These are phyloP conservation scores for Odontothrips loti DNA, from an alignment of 2,888 invertebrate species.

Conservation along the genomic window DNA sequence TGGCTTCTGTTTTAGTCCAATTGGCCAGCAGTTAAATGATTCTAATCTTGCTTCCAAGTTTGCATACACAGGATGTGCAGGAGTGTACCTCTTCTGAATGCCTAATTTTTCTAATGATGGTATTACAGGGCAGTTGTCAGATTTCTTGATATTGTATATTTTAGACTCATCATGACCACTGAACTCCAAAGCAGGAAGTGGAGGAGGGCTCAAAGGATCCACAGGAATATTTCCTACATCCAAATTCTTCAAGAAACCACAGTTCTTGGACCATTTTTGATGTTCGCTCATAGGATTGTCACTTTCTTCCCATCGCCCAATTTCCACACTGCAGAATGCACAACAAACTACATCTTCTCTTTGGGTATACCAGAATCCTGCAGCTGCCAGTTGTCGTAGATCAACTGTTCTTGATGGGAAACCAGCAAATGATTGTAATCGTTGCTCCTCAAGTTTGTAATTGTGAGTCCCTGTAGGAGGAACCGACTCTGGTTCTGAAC, in stretches of 20 bases:
- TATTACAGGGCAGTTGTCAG: not conserved
- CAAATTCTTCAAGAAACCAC: constrained; percentile 66
- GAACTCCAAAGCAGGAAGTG: constrained; percentile 35
- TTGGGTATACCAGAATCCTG: constrained; percentile 78
- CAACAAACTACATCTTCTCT: constrained; percentile 74
- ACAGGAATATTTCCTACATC: constrained; percentile 62
- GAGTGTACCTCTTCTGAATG: constrained; percentile 49
- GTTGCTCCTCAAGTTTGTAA: constrained; percentile 52
- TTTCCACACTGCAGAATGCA: constrained; percentile 73
- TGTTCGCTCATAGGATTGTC: constrained; percentile 80
- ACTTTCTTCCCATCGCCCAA: constrained; percentile 75
- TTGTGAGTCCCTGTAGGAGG: not conserved
- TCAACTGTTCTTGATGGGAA: constrained; percentile 57
- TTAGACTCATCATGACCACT: constrained; percentile 53
- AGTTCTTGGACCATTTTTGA: constrained; percentile 72
- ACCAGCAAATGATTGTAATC: constrained; percentile 60
- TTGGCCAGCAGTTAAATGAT: constrained; percentile 77
- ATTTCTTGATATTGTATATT: constrained; percentile 41
- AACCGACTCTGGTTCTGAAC: not conserved
- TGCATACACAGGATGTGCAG: constrained; percentile 65
- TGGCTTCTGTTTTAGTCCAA: constrained; percentile 72
- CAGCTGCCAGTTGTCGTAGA: constrained; percentile 64
- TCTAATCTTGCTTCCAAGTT: constrained; percentile 64
- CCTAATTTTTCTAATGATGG: constrained; percentile 36
- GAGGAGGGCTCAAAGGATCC: constrained; percentile 38